Evolutionary conservation across 2,888 invertebrate species (phyloP).

Genomic region (Oscheius sp.): DNA sequence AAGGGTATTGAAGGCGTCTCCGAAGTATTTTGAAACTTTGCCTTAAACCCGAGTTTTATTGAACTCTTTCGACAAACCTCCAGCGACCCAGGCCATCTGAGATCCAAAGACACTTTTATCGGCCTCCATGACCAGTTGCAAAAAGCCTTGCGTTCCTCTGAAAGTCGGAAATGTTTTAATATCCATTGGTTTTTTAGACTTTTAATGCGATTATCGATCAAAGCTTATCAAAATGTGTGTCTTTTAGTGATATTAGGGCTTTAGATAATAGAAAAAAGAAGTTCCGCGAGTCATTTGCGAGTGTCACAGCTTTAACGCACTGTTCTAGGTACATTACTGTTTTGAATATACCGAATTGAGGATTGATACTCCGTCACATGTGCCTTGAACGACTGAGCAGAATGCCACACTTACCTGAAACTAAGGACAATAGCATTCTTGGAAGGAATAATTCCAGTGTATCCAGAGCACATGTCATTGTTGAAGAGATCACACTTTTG

Average conservation of each 20-base stretch:
- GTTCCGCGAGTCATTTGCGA: not conserved
- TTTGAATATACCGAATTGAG: not conserved
- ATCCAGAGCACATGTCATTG: constrained; percentile 58
- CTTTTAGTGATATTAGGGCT: too few species aligned
- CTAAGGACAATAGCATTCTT: constrained; percentile 59
- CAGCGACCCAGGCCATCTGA: constrained; percentile 1
- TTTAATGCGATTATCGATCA: not conserved
- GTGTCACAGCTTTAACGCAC: not conserved
- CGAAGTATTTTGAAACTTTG: constrained; percentile 62
- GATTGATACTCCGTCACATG: too few species aligned
- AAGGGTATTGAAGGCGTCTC: constrained; percentile 59
- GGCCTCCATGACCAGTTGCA: constrained; percentile 60
- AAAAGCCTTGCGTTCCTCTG: constrained; percentile 59
- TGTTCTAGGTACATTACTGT: not conserved
- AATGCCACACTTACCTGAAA: constrained; percentile 52
- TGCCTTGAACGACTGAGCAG: too few species aligned
- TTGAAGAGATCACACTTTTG: constrained; percentile 47
- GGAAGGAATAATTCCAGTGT: constrained; percentile 49
- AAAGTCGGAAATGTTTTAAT: constrained; percentile 27
- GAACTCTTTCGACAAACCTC: not conserved
- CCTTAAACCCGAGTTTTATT: not conserved
- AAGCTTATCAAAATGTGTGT: not conserved
- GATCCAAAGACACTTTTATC: constrained; percentile 51
- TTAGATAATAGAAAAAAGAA: too few species aligned
- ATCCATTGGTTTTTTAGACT: not conserved